Evolutionary conservation across 2,888 invertebrate genomes (phyloP).

Genomic region (Frankliniella fusca): DNA sequence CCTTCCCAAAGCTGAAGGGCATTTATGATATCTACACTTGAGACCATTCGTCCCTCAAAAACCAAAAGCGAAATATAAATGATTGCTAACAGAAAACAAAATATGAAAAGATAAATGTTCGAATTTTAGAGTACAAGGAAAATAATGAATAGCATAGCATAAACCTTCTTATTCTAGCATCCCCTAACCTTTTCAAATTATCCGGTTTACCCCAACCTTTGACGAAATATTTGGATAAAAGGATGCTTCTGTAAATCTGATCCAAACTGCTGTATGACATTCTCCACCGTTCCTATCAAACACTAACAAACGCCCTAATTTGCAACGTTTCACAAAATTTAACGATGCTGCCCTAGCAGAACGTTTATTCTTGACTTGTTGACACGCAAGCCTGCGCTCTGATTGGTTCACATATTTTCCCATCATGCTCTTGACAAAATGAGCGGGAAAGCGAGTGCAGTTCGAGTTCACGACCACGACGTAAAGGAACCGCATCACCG

Average conservation of each 20-base stretch:
- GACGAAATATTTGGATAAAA: slow-evolving; percentile 86
- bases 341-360: not conserved
- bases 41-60: not conserved
- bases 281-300: not conserved
- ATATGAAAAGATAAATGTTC: slow-evolving; percentile 24
- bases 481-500: no score
- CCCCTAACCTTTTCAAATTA: slow-evolving; percentile 70
- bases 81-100: not conserved
- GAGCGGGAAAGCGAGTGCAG: no score
- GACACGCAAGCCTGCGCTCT: not conserved
- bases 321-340: not conserved
- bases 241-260: slow-evolving; percentile 76
- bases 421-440: no score
- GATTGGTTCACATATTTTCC: not conserved
- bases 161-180: slow-evolving; percentile 27
- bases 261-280: slow-evolving; percentile 57
- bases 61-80: not conserved
- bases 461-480: no score
- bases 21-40: no score
- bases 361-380: not conserved
- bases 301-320: not conserved
- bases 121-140: slow-evolving; percentile 18
- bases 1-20: no score
- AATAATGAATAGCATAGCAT: slow-evolving; percentile 32
- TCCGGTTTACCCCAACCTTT: slow-evolving; percentile 97